phyloP scores from a whole-genome alignment of 2,888 invertebrate species.

The Ariolimax columbianus region DNA sequence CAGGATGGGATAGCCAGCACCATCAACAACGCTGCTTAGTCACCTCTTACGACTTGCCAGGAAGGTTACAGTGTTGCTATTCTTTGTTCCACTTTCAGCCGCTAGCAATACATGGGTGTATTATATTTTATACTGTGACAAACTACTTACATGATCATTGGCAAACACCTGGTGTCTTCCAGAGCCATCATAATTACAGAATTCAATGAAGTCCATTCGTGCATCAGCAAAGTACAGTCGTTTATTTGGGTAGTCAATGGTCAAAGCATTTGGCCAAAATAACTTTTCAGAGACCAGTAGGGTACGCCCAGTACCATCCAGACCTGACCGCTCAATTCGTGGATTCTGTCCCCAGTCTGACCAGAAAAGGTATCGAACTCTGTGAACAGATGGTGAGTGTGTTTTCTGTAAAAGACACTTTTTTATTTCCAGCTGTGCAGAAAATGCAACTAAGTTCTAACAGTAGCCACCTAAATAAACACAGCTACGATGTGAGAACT shows the following conservation, averaged over 20 bases:
- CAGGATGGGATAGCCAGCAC: no score
- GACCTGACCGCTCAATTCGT: slow-evolving; percentile 94
- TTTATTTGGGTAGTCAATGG: slow-evolving; percentile 94
- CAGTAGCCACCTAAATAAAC: no score
- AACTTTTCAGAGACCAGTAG: slow-evolving; percentile 95
- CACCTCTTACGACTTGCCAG: no score
- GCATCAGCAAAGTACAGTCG: slow-evolving; percentile 98
- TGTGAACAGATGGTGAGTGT: slow-evolving; percentile 53
- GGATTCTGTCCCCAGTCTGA: slow-evolving; percentile 99
- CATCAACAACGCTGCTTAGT: no score
- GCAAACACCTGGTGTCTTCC: slow-evolving; percentile 88
- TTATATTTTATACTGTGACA: neutral
- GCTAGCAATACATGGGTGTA: no score
- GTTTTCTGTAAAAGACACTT: no score
- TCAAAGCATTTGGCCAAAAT: slow-evolving; percentile 99
- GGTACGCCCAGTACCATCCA: slow-evolving; percentile 93
- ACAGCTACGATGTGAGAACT: no score
- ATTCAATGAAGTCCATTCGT: slow-evolving; percentile 97
- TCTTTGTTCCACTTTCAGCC: no score
- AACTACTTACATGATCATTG: slow-evolving; percentile 77
- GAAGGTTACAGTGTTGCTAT: no score
- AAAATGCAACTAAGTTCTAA: no score
- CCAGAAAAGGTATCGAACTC: slow-evolving; percentile 88
- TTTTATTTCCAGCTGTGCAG: no score
- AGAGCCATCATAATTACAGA: slow-evolving; percentile 96